Evolutionary conservation across 1,140 invertebrate species (phyloP).

Genomic region (Pygmarrhopalites habei): DNA sequence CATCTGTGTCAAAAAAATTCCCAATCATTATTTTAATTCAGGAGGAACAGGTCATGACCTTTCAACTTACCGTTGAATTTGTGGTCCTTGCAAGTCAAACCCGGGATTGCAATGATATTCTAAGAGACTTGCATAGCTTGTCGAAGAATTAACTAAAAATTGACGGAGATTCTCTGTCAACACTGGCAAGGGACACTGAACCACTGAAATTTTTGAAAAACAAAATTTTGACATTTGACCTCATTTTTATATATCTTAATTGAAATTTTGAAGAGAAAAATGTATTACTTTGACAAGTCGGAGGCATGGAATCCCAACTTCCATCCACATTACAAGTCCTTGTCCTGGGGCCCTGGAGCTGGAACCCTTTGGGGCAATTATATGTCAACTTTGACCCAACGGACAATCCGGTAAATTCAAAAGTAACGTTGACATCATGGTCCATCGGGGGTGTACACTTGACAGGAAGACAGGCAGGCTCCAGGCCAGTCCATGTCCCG

Average conservation of each 20-base stretch:
- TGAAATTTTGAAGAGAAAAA: background rate
- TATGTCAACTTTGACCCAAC: slow-evolving; percentile 9
- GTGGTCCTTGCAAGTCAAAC: slow-evolving; percentile 64
- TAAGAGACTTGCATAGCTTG: slow-evolving; percentile 67
- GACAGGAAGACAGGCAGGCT: slow-evolving; percentile 56
- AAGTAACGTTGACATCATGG: slow-evolving; percentile 53
- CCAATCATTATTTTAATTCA: no score
- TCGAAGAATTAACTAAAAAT: slow-evolving; percentile 75
- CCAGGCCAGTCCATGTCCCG: slow-evolving; percentile 72
- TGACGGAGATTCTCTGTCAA: slow-evolving; percentile 74
- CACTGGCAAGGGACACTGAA: slow-evolving; percentile 71
- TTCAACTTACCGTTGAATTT: slow-evolving; percentile 20
- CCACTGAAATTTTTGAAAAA: slow-evolving; percentile 54
- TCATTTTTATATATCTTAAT: background rate
- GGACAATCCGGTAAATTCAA: slow-evolving; percentile 6
- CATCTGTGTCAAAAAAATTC: no score
- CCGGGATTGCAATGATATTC: slow-evolving; percentile 83
- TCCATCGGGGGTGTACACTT: slow-evolving; percentile 60
- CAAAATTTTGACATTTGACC: slow-evolving; percentile 8
- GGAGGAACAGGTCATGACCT: no score
- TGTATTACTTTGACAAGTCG: slow-evolving; percentile 70
- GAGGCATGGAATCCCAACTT: slow-evolving; percentile 69
- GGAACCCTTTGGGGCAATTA: slow-evolving; percentile 66
- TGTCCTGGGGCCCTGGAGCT: slow-evolving; percentile 68
- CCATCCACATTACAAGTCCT: slow-evolving; percentile 69